Evolutionary conservation across 1,140 invertebrate species (phyloP).

Genomic region (Andrena cerasifolii): DNA sequence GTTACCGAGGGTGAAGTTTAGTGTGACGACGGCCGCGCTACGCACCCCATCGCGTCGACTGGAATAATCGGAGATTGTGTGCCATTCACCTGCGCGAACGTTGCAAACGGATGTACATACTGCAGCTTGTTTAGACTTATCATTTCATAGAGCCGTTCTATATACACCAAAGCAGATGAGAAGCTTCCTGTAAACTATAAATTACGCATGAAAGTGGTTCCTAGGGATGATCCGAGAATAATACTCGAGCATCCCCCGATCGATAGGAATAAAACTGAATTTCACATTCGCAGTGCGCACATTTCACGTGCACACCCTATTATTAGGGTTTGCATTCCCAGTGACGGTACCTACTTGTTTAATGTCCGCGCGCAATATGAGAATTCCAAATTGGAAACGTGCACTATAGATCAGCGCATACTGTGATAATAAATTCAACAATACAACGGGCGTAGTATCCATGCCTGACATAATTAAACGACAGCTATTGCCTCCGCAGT

Average conservation of each 20-base stretch:
- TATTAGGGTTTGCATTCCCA: conserved; percentile 4
- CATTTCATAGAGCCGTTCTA: not conserved
- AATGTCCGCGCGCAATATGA: conserved; percentile 13
- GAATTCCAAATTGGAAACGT: conserved; percentile 27
- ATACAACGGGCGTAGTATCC: not conserved
- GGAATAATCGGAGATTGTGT: conserved; percentile 3
- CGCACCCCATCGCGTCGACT: not conserved
- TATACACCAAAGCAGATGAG: not conserved
- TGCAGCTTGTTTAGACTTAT: not conserved
- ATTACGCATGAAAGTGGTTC: not conserved
- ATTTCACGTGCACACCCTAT: not conserved
- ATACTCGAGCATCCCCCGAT: not conserved
- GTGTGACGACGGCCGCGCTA: conserved; percentile 1
- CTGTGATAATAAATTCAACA: conserved; percentile 26
- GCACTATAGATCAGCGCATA: conserved; percentile 21
- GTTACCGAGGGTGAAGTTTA: conserved; percentile 7
- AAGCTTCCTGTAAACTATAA: not conserved
- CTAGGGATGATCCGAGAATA: not conserved
- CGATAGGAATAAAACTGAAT: not conserved
- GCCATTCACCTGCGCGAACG: not conserved
- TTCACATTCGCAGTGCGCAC: not conserved
- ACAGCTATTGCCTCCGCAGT: not conserved
- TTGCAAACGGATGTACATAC: not conserved
- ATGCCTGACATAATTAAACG: conserved; percentile 29
- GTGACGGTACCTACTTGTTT: conserved; percentile 12